Percentiles rank a stretch among this genome's conserved stretches.
Conservation (phyloP, 2,888 invertebrate species). For the Pasiphila rectangulata region DNA sequence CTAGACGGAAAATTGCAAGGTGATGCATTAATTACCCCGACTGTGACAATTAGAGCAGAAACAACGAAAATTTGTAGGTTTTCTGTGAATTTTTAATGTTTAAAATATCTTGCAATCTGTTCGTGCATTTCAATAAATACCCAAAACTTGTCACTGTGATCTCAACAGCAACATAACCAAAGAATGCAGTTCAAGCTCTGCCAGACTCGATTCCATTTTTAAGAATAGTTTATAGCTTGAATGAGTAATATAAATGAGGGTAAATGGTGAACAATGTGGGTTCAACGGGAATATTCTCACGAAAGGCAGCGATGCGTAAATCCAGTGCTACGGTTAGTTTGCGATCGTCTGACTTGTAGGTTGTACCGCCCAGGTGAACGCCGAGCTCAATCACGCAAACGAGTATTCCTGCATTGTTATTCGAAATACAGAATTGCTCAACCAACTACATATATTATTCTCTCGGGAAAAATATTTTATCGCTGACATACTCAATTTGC, state of each 20-base stretch:
- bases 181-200: constrained; percentile 8
- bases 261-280: constrained; percentile 64
- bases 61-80: constrained; percentile 13
- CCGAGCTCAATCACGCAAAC: constrained; percentile 55
- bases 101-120: too few species aligned
- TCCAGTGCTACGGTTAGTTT: constrained; percentile 66
- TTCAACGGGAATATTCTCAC: constrained; percentile 68
- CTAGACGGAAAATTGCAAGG: constrained; percentile 63
- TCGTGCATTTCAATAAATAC: too few species aligned
- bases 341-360: constrained; percentile 48
- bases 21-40: constrained; percentile 54
- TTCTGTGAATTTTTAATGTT: too few species aligned
- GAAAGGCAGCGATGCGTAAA: constrained; percentile 67
- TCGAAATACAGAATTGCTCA: constrained; percentile 17
- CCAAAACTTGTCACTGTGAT: not conserved
- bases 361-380: constrained; percentile 37
- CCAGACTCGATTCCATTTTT: constrained; percentile 18
- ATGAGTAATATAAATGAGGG: constrained; percentile 52
- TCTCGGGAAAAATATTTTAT: constrained; percentile 9
- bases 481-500: constrained; percentile 8
- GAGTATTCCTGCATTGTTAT: constrained; percentile 29
- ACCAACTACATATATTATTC: constrained; percentile 3
- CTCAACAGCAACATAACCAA: not conserved
- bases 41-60: constrained; percentile 55
- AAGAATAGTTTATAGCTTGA: constrained; percentile 37